Percentiles rank a stretch among this genome's conserved stretches.
Conservation (phyloP, 2,113 vertebrate genomes). For the Microcebus griseorufus region DNA sequence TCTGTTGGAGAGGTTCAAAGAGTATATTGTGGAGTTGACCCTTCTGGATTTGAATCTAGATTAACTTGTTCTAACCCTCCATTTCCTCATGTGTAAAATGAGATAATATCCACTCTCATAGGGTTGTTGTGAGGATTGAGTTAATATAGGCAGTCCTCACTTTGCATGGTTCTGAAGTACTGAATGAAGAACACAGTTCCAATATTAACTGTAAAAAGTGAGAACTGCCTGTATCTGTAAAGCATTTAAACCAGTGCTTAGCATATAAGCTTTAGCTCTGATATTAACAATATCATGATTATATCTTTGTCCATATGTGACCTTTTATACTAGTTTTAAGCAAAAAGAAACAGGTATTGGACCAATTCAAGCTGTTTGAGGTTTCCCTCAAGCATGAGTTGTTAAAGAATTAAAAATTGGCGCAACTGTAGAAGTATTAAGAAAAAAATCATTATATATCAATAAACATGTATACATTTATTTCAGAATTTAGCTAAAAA, state of each 20-base stretch:
- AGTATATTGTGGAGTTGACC: neutral
- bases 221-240: neutral
- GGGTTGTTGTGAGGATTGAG: neutral
- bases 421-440: neutral
- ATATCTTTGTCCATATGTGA: neutral
- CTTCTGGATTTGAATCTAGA: neutral
- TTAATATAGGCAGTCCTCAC: neutral
- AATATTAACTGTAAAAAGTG: neutral
- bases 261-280: neutral
- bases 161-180: neutral
- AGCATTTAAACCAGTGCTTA: neutral
- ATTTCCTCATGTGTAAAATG: neutral
- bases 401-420: neutral
- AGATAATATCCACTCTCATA: neutral
- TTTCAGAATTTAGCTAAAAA: constrained; percentile 15
- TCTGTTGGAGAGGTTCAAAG: neutral
- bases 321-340: neutral
- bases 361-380: constrained; percentile 8
- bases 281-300: neutral
- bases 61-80: neutral
- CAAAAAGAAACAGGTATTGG: neutral
- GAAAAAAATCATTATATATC: neutral
- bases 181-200: neutral
- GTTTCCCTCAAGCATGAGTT: neutral
- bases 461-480: neutral